Base-by-base conservation (phyloP, 2,888 invertebrate genomes). In the Pseudanteris insignis region DNA sequence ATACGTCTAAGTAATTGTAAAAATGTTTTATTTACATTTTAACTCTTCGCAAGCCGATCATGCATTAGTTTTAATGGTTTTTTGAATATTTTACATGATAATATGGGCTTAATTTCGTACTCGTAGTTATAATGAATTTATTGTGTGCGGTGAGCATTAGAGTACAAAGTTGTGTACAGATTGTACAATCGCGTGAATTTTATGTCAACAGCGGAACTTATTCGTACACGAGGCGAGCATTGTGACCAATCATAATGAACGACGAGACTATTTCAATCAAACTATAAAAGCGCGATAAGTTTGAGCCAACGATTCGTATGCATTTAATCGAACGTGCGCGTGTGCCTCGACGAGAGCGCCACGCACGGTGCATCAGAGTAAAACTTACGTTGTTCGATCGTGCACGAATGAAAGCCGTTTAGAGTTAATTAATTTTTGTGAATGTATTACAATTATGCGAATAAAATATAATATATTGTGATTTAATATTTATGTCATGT, bases 91-190 rank as follows among this genome's bases (percentile, higher is more conserved):
- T 51, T 41, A 41, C 11, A 11, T 2, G 1, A 25, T 32, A 18
- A 6, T 33, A 30, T 43, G 13, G 15, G 21, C 15, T 43, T 28
- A 30, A 43, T 18, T 36, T 51, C 33, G 13, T 37, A 44, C 15
- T 34, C 12, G 34, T 53, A 53, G 44, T 4, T 30, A 26, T 32
- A 48, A 44, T 32, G 13, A 36, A 51, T n/a, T n/a, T n/a, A n/a
- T 3, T 38, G 53, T 46, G 54, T 54, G 46, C 9, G 12, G 40
- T 40, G 29, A 44, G 9, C 6, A 38, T 54, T 34, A 18, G 7
- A 47, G 55, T 55, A 55, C 40, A 55, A 55, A 55, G 40, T 47
- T 55, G 55, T 55, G 55, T 55, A 55, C 47, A 55, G 55, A 55
- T 33, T 21, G 10, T 28, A 33, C n/a, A 46, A 21, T 11, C 6